Conservation (phyloP, 1,140 invertebrate genomes). For the Reticulitermes speratus region DNA sequence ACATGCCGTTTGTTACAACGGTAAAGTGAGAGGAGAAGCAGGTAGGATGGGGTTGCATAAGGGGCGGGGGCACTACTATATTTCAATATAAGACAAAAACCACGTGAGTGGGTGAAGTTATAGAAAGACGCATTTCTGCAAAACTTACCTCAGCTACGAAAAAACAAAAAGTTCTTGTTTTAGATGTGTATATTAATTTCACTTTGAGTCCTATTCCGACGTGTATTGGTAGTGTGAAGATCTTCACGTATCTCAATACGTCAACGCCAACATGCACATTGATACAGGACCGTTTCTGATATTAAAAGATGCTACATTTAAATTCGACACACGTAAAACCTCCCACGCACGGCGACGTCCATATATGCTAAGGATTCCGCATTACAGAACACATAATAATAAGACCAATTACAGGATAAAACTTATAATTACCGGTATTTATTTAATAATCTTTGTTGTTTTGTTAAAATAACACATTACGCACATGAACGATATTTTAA, state of each 20-base stretch:
- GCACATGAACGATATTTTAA: neutral
- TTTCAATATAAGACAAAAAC: neutral
- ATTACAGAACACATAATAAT: neutral
- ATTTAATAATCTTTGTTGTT: neutral
- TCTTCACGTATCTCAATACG: neutral
- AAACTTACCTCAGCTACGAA: neutral
- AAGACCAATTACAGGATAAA: neutral
- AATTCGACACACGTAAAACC: neutral
- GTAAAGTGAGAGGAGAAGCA: neutral
- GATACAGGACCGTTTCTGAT: neutral
- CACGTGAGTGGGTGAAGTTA: neutral
- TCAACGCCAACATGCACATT: neutral
- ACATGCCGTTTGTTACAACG: neutral
- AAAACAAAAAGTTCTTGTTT: neutral
- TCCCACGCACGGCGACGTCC: neutral
- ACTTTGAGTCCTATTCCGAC: neutral
- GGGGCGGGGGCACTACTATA: neutral
- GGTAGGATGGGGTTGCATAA: neutral
- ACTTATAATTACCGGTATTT: neutral
- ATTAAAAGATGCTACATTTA: neutral
- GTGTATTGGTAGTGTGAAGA: neutral
- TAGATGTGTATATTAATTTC: neutral
- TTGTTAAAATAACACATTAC: neutral
- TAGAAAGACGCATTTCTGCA: neutral
- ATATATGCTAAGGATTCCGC: neutral